A percentile compares a stretch with the other conserved stretches of the same genome.
phyloP scores from a whole-genome alignment of 2,113 vertebrate species.

The Myxocyprinus asiaticus region DNA sequence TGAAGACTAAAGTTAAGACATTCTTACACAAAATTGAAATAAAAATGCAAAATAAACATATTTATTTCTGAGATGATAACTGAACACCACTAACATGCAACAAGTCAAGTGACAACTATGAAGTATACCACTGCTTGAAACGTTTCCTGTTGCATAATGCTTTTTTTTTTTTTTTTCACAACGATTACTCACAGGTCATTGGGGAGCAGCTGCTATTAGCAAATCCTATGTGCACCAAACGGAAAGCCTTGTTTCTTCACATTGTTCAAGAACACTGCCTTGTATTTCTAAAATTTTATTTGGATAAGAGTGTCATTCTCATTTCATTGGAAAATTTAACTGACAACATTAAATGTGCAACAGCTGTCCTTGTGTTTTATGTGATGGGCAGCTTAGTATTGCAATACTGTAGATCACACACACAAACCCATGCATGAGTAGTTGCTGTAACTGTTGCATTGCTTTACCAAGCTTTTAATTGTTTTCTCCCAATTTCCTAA shows the following conservation, averaged over 20 bases:
- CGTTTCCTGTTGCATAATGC: too few species aligned
- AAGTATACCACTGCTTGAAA: not conserved
- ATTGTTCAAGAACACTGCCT: not conserved
- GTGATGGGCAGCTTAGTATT: not conserved
- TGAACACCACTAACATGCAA: too few species aligned
- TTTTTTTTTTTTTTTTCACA: too few species aligned
- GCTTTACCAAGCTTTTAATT: constrained; percentile 2
- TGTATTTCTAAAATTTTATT: not conserved
- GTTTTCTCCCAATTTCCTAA: constrained; percentile 25
- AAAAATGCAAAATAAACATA: too few species aligned
- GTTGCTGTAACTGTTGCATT: not conserved
- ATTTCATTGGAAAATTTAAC: too few species aligned
- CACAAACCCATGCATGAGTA: too few species aligned
- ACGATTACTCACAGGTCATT: constrained; percentile 32
- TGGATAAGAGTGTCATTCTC: too few species aligned
- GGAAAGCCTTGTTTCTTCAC: constrained; percentile 22
- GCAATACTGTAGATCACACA: not conserved
- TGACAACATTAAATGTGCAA: not conserved
- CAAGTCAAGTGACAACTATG: not conserved
- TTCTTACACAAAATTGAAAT: too few species aligned
- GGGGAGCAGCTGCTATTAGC: not conserved
- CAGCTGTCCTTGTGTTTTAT: constrained; percentile 33
- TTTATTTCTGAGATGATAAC: too few species aligned
- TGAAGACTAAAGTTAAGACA: too few species aligned
- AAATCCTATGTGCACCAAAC: not conserved